Evolutionary conservation across 2,113 vertebrate species (phyloP).

Genomic region (Rhinoderma darwinii): DNA sequence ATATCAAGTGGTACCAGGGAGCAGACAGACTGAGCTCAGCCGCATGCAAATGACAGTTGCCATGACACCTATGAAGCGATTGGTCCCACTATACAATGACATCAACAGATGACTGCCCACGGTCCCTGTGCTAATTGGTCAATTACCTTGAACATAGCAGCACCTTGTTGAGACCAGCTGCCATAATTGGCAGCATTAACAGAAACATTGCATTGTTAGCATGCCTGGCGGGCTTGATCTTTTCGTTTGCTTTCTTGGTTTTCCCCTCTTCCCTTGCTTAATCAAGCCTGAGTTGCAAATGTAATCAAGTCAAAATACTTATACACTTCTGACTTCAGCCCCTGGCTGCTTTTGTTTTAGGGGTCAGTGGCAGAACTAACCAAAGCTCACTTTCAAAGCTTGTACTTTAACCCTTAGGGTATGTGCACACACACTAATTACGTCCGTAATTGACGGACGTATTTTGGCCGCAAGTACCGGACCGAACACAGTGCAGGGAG

Average conservation of each 20-base stretch:
- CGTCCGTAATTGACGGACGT: too few species aligned
- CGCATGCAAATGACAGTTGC: slow-evolving; percentile 55
- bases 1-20: slow-evolving; percentile 50
- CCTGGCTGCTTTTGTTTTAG: slow-evolving; percentile 29
- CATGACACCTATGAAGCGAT: slow-evolving; percentile 54
- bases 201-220: slow-evolving; percentile 54
- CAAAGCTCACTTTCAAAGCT: neutral
- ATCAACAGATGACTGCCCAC: slow-evolving; percentile 55
- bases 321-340: neutral
- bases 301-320: slow-evolving; percentile 57
- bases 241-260: slow-evolving; percentile 34
- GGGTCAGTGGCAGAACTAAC: neutral
- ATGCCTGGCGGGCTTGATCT: slow-evolving; percentile 50
- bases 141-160: slow-evolving; percentile 58
- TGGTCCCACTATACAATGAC: slow-evolving; percentile 53
- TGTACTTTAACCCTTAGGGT: neutral
- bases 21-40: slow-evolving; percentile 42
- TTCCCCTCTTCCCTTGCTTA: slow-evolving; percentile 14
- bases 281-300: slow-evolving; percentile 50
- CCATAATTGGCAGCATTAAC: slow-evolving; percentile 57
- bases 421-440: too few species aligned
- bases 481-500: too few species aligned
- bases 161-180: slow-evolving; percentile 59
- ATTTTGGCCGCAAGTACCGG: too few species aligned
- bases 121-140: slow-evolving; percentile 51